Percentiles rank a stretch among this genome's conserved stretches.
Conservation (phyloP, 1,140 invertebrate species). For the Camponotus pennsylvanicus region DNA sequence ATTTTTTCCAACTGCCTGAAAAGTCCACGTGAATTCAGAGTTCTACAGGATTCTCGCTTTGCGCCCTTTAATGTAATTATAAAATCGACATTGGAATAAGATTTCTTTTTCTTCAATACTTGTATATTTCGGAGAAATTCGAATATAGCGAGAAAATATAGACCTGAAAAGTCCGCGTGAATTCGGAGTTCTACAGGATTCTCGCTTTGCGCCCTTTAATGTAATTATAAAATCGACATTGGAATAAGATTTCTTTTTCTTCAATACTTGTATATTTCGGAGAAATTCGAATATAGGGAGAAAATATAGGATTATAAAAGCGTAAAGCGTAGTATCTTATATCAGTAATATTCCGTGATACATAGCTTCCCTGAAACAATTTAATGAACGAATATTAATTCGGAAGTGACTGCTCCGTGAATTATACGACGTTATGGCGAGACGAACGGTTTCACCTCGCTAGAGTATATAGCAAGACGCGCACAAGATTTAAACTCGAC, state of each 20-base stretch:
- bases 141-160: too few species aligned
- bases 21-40: too few species aligned
- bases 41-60: constrained; percentile 18
- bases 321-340: too few species aligned
- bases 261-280: too few species aligned
- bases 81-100: not conserved
- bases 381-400: constrained; percentile 44
- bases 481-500: constrained; percentile 27
- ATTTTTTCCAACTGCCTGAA: constrained; percentile 45
- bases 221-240: not conserved
- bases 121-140: not conserved
- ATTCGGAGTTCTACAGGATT: constrained; percentile 1
- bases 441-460: not conserved
- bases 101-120: not conserved
- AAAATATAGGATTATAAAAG: not conserved
- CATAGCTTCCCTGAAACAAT: constrained; percentile 5
- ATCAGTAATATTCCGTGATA: not conserved
- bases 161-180: not conserved
- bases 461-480: not conserved
- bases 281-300: not conserved
- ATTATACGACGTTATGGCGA: not conserved
- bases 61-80: not conserved
- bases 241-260: not conserved
- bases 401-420: constrained; percentile 17
- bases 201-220: not conserved